These are phyloP conservation scores for Sepiola atlantica DNA, from an alignment of 2,888 invertebrate genomes.

Conservation along the genomic window DNA sequence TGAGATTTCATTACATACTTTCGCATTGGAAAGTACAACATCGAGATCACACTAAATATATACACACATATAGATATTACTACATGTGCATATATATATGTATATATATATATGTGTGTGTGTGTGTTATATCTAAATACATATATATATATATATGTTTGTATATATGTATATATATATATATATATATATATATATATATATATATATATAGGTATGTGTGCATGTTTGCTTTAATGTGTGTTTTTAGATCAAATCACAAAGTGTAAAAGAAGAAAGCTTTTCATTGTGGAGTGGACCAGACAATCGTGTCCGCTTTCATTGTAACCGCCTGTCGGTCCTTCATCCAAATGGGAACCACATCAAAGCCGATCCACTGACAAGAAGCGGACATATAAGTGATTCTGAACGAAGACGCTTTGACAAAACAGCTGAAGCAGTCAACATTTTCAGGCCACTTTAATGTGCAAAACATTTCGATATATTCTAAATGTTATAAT, in stretches of 20 bases:
- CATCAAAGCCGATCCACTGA: neutral
- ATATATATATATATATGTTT: neutral
- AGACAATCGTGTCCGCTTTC: neutral
- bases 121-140: too few relatives aligned
- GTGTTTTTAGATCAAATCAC: neutral
- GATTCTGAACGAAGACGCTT: neutral
- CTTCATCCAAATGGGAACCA: neutral
- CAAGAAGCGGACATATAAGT: neutral
- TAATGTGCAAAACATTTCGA: neutral
- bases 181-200: neutral
- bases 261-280: neutral
- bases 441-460: constrained; percentile 5
- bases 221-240: neutral
- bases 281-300: neutral
- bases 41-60: too few relatives aligned
- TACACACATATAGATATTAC: too few relatives aligned
- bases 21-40: too few relatives aligned
- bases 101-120: too few relatives aligned
- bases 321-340: neutral
- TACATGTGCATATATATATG: too few relatives aligned
- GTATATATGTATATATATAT: neutral
- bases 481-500: neutral
- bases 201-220: neutral
- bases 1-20: too few relatives aligned
- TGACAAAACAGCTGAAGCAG: constrained; percentile 32